Percentiles rank a stretch among this genome's conserved stretches.
Conservation (phyloP, 2,113 vertebrate species). For the Hystrix brachyura region DNA sequence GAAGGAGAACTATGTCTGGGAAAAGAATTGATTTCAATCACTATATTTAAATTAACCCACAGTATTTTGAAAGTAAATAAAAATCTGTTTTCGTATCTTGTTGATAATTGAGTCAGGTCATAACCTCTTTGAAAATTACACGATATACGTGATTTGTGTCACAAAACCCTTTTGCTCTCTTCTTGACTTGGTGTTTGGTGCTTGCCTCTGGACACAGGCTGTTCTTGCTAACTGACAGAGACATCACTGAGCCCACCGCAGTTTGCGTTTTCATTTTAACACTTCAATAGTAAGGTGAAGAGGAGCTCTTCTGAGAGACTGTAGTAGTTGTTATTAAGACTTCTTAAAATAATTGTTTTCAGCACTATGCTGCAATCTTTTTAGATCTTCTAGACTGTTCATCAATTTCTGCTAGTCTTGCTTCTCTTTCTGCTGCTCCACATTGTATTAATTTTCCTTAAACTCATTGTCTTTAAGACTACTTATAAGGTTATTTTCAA, state of each 20-base stretch:
- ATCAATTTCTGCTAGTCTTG: conserved; percentile 83
- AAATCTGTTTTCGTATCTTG: conserved; percentile 79
- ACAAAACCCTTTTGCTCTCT: conserved; percentile 84
- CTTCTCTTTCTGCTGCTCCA: conserved; percentile 85
- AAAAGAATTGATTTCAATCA: conserved; percentile 4
- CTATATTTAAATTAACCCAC: conserved; percentile 72
- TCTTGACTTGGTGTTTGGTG: conserved; percentile 83
- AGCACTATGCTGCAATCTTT: conserved; percentile 86
- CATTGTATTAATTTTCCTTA: conserved; percentile 91
- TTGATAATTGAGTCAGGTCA: conserved; percentile 83
- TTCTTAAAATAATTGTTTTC: conserved; percentile 90
- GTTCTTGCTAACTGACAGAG: conserved; percentile 87
- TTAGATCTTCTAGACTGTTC: conserved; percentile 83
- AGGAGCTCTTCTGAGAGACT: conserved; percentile 82
- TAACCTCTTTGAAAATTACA: conserved; percentile 82
- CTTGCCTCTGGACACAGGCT: conserved; percentile 79
- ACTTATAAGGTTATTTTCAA: conserved; percentile 92
- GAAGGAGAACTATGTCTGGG: background rate
- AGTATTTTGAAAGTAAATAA: conserved; percentile 76
- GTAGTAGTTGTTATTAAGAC: conserved; percentile 86
- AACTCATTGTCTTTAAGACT: conserved; percentile 88
- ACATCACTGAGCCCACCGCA: conserved; percentile 84
- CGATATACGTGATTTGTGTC: conserved; percentile 81
- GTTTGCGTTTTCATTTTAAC: conserved; percentile 86
- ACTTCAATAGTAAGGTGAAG: conserved; percentile 88